Base-by-base conservation (phyloP, 2,113 vertebrate genomes). In the Sapayoa aenigma region DNA sequence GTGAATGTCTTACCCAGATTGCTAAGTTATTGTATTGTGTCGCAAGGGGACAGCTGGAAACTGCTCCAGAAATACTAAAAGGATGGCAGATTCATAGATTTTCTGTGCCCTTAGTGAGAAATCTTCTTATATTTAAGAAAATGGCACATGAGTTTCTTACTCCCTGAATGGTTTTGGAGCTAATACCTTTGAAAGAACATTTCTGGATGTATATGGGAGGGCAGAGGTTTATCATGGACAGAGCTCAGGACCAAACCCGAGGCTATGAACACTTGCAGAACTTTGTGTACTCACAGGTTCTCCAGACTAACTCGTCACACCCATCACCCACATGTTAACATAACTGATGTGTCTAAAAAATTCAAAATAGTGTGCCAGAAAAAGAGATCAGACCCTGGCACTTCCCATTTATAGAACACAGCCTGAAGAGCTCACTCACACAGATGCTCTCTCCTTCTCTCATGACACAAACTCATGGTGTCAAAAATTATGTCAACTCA, bases 81-180 rank as follows among this genome's bases (percentile, higher is more conserved):
- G 15, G 23, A 41, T 69, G 33, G 24, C 5, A 84, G 92, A 87
- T 15, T 47, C 1, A 5, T 5, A 53, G 15, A 66, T 88, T 88
- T 94, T 74, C n/a, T 63, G 35, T 41, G 15, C 11, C 20, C 16
- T 87, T 12, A 55, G 18, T 23, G 11, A 69, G 46, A 46, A 14
- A 8, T 86, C 35, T 53, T 66, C n/a, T 69, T 73, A 17, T 23
- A 53, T 93, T 56, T 18, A 84, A 75, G 46, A 72, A 90, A 86
- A 68, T 12, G 17, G 12, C 14, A 42, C 0, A 0, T 16, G 27
- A 78, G 7, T 56, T 63, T 76, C 27, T 52, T 55, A 14, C 39
- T 17, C 16, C 6, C 12, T 59, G 23, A 31, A 12, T 55, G n/a
- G 1, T 84, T 86, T 47, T 52, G 49, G 21, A 91, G 28, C 4